Evolutionary conservation across 2,888 invertebrate genomes (phyloP), one percentile per base, ranked within the genome.

Genomic region (Acrobasis consociella): DNA sequence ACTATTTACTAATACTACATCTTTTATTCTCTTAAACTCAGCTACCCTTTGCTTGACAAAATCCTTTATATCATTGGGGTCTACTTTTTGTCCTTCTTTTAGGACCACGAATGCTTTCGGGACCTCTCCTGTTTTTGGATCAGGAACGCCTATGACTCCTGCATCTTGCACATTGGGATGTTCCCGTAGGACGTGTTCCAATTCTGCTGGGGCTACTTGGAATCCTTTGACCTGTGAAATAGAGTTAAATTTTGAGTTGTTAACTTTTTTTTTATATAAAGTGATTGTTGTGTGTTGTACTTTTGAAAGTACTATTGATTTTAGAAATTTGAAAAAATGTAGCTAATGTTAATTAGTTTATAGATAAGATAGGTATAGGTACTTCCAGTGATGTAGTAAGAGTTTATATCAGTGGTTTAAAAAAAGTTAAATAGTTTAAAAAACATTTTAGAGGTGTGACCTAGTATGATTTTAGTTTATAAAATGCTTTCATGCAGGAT

Each of bases 191-290:
- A 96, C 72, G 62, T 93, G 95, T 84, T 98, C 97, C 51, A 98
- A 82, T 83, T 98, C 98, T 3, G 97, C 97, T 15, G 97, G 98
- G n/a, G 97, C 94, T 22, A 97, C 97, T 94, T 97, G 94, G 76
- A 89, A 94, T 1, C 93, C 94, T 86, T 94, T 94, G 0, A 95
- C 95, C 86, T 86, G 68, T 70, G 96, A 77, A 87, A n/a, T 16
- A 16, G 10, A 46, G 31, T 55, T 46, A 46, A 22, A 53, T 31
- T 2, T 22, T 22, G 22, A 22, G 22, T 2, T 22, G 22, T n/a
- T n/a, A n/a, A n/a, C n/a, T n/a, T n/a, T n/a, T 22, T 22, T 22
- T 31, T 31, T 31, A 5, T 8, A 31, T 7, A 31, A 31, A 31
- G 2, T 0, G 31, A 31, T 7, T 7, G 31, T 31, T 31, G 31